Conservation (phyloP, 2,797 vertebrate species). For the Melanotaenia boesemani region DNA sequence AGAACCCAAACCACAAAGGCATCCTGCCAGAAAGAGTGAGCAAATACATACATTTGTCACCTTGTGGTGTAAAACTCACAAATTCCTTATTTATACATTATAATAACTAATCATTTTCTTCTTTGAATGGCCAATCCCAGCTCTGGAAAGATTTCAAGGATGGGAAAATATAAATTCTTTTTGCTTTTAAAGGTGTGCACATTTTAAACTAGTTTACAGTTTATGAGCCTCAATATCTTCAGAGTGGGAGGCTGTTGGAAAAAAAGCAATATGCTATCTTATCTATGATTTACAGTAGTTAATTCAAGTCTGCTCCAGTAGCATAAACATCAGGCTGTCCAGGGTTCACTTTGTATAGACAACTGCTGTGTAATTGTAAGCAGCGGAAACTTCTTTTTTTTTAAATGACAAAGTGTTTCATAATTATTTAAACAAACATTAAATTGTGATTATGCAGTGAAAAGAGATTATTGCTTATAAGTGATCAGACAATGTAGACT, state of each 20-base stretch:
- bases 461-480: constrained; percentile 11
- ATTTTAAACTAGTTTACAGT: constrained; percentile 8
- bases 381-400: background rate
- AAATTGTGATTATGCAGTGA: background rate
- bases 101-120: background rate
- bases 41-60: constrained; percentile 27
- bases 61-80: background rate
- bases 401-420: background rate
- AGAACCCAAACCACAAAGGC: constrained; percentile 84
- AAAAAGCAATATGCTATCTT: constrained; percentile 1
- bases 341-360: background rate
- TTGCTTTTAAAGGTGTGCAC: background rate
- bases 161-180: background rate
- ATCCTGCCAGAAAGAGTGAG: constrained; percentile 73
- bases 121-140: background rate
- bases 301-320: background rate
- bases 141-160: background rate
- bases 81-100: background rate
- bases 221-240: background rate
- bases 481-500: constrained; percentile 4
- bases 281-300: constrained; percentile 22
- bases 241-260: constrained; percentile 5
- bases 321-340: constrained; percentile 1
- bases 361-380: background rate
- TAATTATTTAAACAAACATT: background rate